These are phyloP conservation scores for Folsomia candida DNA, from an alignment of 2,888 invertebrate species.

Conservation along the genomic window DNA sequence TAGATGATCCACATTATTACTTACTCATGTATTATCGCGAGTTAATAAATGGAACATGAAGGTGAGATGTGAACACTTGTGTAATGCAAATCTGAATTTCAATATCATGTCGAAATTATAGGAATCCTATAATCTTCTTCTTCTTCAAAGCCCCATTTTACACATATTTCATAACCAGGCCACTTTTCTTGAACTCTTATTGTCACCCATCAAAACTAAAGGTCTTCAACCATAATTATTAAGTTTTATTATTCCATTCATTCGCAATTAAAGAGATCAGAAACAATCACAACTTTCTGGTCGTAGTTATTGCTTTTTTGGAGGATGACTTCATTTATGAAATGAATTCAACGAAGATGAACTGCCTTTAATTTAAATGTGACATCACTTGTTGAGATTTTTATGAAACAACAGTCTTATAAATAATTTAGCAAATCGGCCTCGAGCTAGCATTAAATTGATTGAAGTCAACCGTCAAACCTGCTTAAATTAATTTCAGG, in stretches of 20 bases:
- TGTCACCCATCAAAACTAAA: not conserved
- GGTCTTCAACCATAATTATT: no score
- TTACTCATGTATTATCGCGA: no score
- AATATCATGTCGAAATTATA: not conserved
- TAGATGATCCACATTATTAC: not conserved
- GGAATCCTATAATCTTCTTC: no score
- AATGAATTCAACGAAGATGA: not conserved
- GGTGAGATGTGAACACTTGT: not conserved
- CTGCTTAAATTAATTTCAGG: not conserved
- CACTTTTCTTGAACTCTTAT: not conserved
- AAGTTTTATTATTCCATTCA: not conserved
- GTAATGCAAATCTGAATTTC: not conserved
- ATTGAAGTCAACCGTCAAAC: not conserved
- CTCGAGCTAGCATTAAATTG: not conserved
- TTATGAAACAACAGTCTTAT: not conserved
- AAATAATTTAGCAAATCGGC: not conserved
- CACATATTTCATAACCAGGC: not conserved
- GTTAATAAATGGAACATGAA: not conserved
- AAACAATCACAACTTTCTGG: not conserved
- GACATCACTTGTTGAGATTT: not conserved
- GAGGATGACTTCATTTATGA: not conserved
- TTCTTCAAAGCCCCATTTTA: not conserved
- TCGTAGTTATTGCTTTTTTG: not conserved
- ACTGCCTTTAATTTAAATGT: not conserved
- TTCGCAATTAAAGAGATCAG: not conserved